phyloP scores from a whole-genome alignment of 2,113 vertebrate species.

The Alaudala cheleensis region DNA sequence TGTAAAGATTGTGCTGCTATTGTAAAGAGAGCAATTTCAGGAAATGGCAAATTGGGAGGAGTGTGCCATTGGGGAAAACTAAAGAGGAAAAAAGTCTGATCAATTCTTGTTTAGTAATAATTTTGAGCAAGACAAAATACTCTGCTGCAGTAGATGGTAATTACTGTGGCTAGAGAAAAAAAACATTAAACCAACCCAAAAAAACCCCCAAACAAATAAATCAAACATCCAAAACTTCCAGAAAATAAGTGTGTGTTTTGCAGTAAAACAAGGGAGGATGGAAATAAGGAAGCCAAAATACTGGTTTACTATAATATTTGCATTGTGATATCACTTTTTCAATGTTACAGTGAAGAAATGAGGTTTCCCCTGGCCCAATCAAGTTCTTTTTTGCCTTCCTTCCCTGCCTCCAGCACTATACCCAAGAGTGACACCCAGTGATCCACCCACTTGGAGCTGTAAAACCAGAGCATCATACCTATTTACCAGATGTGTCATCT shows the following conservation, averaged over 20 bases:
- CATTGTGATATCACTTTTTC: neutral
- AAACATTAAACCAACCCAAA: neutral
- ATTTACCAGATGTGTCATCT: conserved; percentile 35
- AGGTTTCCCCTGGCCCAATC: neutral
- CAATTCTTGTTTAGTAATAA: neutral
- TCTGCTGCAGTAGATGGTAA: neutral
- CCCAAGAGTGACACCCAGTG: neutral
- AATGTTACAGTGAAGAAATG: neutral
- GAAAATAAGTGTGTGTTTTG: neutral
- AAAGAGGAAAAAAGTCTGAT: neutral
- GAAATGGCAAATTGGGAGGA: neutral
- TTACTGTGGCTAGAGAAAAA: neutral
- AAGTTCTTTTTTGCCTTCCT: neutral
- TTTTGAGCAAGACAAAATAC: neutral
- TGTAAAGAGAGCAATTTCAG: neutral
- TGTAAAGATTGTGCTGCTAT: neutral
- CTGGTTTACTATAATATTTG: neutral
- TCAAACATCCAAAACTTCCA: neutral
- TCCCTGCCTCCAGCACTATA: neutral
- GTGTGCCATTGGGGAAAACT: neutral
- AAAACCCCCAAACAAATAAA: accelerated
- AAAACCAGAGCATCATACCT: conserved; percentile 6
- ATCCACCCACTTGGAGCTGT: conserved; percentile 23
- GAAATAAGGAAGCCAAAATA: neutral
- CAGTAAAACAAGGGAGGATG: neutral